A percentile compares a stretch with the other conserved stretches of the same genome.
Evolutionary conservation across 2,797 vertebrate species (phyloP).

Genomic region (Coranthus polyacanthus): DNA sequence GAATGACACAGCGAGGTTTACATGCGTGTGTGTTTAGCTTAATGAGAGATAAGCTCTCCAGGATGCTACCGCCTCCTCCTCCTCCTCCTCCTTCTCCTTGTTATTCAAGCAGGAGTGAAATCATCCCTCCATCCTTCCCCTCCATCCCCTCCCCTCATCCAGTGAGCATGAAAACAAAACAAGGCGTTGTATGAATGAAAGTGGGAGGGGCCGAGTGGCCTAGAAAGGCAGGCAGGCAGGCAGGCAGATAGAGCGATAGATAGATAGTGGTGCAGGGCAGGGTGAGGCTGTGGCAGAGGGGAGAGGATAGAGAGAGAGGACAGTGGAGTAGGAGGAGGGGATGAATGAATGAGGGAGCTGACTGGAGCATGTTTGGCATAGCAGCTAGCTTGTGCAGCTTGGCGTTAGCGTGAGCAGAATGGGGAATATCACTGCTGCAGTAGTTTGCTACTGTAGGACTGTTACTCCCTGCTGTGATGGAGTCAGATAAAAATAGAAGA

Average conservation of each 20-base stretch:
- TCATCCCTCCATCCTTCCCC: constrained; percentile 59
- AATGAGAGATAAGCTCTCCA: constrained; percentile 64
- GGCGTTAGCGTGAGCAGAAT: constrained; percentile 56
- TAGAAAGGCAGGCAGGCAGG: constrained; percentile 76
- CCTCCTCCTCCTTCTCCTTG: constrained; percentile 52
- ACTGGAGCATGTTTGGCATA: constrained; percentile 67
- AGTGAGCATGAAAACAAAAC: constrained; percentile 78
- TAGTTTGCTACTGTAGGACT: constrained; percentile 12
- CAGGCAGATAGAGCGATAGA: constrained; percentile 66
- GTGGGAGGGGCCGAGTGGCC: constrained; percentile 78
- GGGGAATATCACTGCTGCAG: constrained; percentile 52
- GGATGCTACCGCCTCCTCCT: constrained; percentile 62
- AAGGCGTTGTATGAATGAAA: constrained; percentile 85
- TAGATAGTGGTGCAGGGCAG: constrained; percentile 76
- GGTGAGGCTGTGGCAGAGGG: constrained; percentile 63
- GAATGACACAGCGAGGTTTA: constrained; percentile 56
- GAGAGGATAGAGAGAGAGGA: constrained; percentile 49
- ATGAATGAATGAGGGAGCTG: constrained; percentile 72
- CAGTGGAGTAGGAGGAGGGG: constrained; percentile 47
- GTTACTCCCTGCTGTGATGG: constrained; percentile 15
- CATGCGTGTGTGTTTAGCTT: constrained; percentile 63
- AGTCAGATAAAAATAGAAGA: constrained; percentile 1
- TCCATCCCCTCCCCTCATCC: constrained; percentile 37
- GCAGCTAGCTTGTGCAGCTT: constrained; percentile 56
- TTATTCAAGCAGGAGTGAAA: constrained; percentile 68